Base-by-base conservation (phyloP, 2,888 invertebrate genomes). In the Koerneria pararmatus region DNA sequence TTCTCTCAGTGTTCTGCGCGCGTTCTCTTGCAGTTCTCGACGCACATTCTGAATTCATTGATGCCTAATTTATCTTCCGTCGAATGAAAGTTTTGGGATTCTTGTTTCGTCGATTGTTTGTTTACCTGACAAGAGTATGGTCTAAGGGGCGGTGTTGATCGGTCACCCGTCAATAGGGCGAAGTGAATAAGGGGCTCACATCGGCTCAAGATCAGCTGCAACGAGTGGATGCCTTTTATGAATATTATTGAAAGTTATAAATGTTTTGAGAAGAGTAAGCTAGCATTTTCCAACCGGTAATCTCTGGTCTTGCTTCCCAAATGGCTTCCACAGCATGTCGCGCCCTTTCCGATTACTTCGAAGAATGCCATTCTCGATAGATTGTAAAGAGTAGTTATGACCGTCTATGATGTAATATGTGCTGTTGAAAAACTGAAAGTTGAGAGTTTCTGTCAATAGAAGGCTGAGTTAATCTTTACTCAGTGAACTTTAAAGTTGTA, bases 341-440 rank as follows among this genome's bases (percentile, higher is more conserved):
- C 84, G 81, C 32, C 85, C 86, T 69, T 82, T 84, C 57, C 84
- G 78, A 75, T 86, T 86, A 1, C 82, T 85, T 60, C 86, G 76
- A 29, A 86, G 78, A 37, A 86, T 84, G 24, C 86, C 86, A 78
- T 86, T 86, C 69, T 86, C 85, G 60, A 86, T 86, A 60, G 86
- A 86, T 69, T 86, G 86, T 29, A 87, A 80, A 1, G 85, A 84
- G 74, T 85, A 87, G n/a, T 74, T 62, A 56, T 85, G 82, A 2
- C 85, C 85, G 41, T 85, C 85, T 65, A 87, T 85, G 37, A 85
- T 78, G 73, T 86, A 87, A 57, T 83, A 78, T 4, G 84, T 83
- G 5, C 83, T 83, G 78, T 85, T 85, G 75, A 86, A 84, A 75
- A 86, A 86, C 85, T 86, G 80, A 53, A 83, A 81, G 2, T 32